Base-by-base conservation (phyloP, 2,888 invertebrate genomes). In the Eubasilissa splendida region DNA sequence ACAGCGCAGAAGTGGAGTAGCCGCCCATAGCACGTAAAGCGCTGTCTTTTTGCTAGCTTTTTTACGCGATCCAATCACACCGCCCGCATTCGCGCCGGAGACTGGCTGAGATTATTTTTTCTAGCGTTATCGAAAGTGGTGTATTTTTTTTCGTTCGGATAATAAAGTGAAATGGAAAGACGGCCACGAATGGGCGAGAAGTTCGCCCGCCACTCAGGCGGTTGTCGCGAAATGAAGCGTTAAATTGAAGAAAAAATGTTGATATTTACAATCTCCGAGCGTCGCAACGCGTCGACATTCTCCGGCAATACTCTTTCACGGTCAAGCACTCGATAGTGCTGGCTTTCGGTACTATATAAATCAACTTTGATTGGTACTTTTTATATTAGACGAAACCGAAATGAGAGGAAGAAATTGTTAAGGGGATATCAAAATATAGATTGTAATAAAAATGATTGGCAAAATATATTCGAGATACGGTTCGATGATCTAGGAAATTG, bases 71-170 rank as follows among this genome's bases (percentile, higher is more conserved):
- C 54, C 33, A 76, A 76, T 54, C 22, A 66, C 53, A 60, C 52
- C 14, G 50, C 58, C 50, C 68, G 14, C 14, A 54, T 50, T 52
- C 14, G 68, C 31, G n/a, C 22, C 54, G 68, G 54, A 52, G 58
- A 66, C 22, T 77, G 68, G 66, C 56, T 14, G 56, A 54, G 42
- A 42, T 54, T 56, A 42, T 76, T 77, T 77, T 60, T 52, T 50
- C 52, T 71, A 8, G 58, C 33, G n/a, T 66, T 31, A 76, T 65
- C 54, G 76, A 76, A 76, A 77, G 70, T 71, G 70, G 54, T 31
- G 76, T 12, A 59, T 68, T 71, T 53, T 68, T 71, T 68, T 73
- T 73, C 56, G 9, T 42, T 12, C n/a, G 71, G 54, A 58, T 58
- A 11, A 42, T 11, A 12, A 73, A 73, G 71, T 70, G 70, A 70